phyloP scores from a whole-genome alignment of 2,113 vertebrate genomes.

The Nothocercus julius region DNA sequence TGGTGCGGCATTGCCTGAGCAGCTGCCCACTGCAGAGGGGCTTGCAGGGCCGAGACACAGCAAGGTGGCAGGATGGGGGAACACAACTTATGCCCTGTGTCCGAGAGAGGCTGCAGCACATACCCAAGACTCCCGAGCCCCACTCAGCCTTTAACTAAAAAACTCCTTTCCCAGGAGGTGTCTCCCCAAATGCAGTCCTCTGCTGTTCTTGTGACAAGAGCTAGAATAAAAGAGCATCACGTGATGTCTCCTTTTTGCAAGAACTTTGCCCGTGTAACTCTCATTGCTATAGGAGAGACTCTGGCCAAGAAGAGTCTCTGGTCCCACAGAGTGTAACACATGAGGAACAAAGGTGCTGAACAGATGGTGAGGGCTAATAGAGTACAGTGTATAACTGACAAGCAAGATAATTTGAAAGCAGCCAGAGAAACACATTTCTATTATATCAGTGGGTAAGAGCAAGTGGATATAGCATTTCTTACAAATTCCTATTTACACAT shows the following conservation, averaged over 20 bases:
- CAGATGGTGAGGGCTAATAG: not conserved
- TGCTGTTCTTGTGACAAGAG: not conserved
- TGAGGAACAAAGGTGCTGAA: not conserved
- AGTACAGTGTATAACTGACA: not conserved
- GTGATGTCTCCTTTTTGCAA: not conserved
- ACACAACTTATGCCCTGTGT: not conserved
- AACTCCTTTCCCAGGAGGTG: not conserved
- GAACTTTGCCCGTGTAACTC: not conserved
- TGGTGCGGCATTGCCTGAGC: not conserved
- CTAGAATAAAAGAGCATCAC: not conserved
- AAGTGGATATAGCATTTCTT: not conserved
- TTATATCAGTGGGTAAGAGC: not conserved
- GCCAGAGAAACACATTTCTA: not conserved
- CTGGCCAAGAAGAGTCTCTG: not conserved
- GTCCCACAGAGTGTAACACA: not conserved
- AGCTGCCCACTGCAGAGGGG: fast-evolving
- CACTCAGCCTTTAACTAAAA: not conserved
- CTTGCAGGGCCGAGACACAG: not conserved
- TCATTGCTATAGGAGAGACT: not conserved
- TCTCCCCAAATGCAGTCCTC: not conserved
- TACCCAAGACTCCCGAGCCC: fast-evolving
- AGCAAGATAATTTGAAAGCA: not conserved
- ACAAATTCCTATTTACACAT: conserved; percentile 17
- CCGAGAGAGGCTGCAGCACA: not conserved
- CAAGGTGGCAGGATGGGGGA: not conserved